Base-by-base conservation (phyloP, 2,113 vertebrate species). In the Alectura lathami region DNA sequence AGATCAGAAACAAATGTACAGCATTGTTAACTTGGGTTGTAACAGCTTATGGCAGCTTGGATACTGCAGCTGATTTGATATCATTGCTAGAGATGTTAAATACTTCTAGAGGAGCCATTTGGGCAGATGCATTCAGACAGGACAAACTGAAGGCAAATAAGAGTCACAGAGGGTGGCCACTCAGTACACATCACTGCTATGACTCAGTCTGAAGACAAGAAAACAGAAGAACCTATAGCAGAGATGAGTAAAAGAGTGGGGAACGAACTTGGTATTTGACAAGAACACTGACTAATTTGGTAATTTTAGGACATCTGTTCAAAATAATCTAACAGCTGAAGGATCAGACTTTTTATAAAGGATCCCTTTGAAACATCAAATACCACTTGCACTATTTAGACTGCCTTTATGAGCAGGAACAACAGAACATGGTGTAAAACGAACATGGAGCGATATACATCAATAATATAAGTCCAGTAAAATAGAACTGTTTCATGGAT, bases 401-500 rank as follows among this genome's bases (percentile, higher is more conserved):
- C 11, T 59, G 9, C 29, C 13, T 63, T 78, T 27, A n/a, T 12
- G 13, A 79, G 11, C 0, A 59, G 17, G 59, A 93, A 70, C 32
- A 67, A 32, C 66, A 62, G 13, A 59, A 88, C 43, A 47, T 4
- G 1, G 21, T 40, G 30, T 89, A 53, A 83, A 83, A 63, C 12
- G 1, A 87, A 29, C 3, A 43, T 0, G 21, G 23, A 70, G 6
- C 42, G 8, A 6, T 20, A 79, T 5, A 40, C 2, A 6, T 43
- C 50, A 38, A 32, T 51, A 68, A 30, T 1, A 29, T 1, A 72
- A 59, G 9, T 8, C 34, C 69, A 89, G 38, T 23, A n/a, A 56
- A 79, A 47, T 40, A 79, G 63, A 80, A 66, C 18, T n/a, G 14
- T 57, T 83, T 67, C 36, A 67, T 6, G 45, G 51, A 32, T 4